A percentile compares a stretch with the other conserved stretches of the same genome.
Evolutionary conservation across 2,888 invertebrate species (phyloP).

Genomic region (Geophilus truncorum): DNA sequence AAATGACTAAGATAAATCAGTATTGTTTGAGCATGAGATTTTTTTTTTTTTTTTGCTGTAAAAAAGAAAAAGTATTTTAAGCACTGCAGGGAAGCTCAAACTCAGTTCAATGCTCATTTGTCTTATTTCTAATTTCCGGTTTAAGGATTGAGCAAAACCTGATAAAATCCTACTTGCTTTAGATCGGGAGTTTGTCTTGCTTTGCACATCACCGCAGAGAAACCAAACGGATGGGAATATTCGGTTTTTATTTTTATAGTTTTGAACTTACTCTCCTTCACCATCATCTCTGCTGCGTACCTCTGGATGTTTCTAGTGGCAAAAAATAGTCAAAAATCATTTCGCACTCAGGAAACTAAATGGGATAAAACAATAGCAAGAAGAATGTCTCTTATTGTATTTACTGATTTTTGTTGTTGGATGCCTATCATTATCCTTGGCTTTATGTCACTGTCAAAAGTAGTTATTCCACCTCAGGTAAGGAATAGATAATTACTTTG

Average conservation of each 20-base stretch:
- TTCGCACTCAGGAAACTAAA: conserved; percentile 45
- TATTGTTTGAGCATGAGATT: no score
- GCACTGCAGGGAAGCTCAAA: no score
- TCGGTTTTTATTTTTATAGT: conserved; percentile 54
- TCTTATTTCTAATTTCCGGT: no score
- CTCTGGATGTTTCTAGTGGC: conserved; percentile 54
- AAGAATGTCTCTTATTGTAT: conserved; percentile 54
- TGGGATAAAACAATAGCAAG: conserved; percentile 49
- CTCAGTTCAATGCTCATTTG: no score
- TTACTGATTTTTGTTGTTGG: conserved; percentile 55
- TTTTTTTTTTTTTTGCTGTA: no score
- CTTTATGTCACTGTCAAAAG: conserved; percentile 51
- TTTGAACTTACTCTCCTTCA: conserved; percentile 52
- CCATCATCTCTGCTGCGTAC: conserved; percentile 52
- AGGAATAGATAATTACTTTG: not conserved
- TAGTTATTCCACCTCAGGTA: conserved; percentile 50
- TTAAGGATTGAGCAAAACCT: not conserved
- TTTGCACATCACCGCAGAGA: conserved; percentile 53
- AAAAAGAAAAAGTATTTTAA: no score
- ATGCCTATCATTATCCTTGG: conserved; percentile 54
- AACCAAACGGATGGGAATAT: conserved; percentile 54
- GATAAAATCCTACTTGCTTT: not conserved
- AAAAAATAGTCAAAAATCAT: conserved; percentile 49
- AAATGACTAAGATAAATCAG: no score
- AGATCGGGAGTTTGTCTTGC: conserved; percentile 54